Base-by-base conservation (phyloP, 1,140 invertebrate genomes). In the Oryctes rhinoceros region DNA sequence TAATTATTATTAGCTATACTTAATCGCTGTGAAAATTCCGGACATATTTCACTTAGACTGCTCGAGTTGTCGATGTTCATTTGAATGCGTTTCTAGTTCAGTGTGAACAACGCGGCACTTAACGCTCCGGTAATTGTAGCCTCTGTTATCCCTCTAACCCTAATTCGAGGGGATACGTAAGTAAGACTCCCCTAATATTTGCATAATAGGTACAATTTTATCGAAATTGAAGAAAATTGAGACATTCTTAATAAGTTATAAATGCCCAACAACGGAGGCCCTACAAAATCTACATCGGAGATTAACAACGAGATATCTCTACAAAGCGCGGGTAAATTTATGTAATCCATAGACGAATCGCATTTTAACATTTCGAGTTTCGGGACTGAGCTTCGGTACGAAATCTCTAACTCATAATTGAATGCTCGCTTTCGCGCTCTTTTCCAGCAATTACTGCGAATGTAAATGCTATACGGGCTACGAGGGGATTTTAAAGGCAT, bases 361-460 rank as follows among this genome's bases (percentile, higher is more conserved):
- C n/a, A 59, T 59, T 59, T 59, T 59, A 59, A n/a, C 53, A 59
- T 59, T 59, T 59, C n/a, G 53, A 59, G 53, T 59, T 59, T 59
- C n/a, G 53, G n/a, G 53, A 59, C n/a, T 59, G 53, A 59, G 53
- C 15, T 59, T 18, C 3, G 3, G 0, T 6, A 18, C 53, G 53
- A 59, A 59, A 59, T 59, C 15, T 59, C 53, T 59, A 59, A 59
- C 15, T 18, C 53, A 59, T 59, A 59, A 59, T 59, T 59, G 53
- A 59, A 59, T 59, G 53, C n/a, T 59, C 53, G 13, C 15, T 6
- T 18, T 59, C 53, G 53, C 15, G 18, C 15, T 13, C 53, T 13
- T 59, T 59, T 53, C n/a, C 53, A 6, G 53, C 53, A 59, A 59
- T 59, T 59, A 59, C 53, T n/a, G 15, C 15, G 18, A n/a, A 59